These are phyloP conservation scores for Mesorhabditis sp. DNA, from an alignment of 2,888 invertebrate genomes.

Conservation along the genomic window DNA sequence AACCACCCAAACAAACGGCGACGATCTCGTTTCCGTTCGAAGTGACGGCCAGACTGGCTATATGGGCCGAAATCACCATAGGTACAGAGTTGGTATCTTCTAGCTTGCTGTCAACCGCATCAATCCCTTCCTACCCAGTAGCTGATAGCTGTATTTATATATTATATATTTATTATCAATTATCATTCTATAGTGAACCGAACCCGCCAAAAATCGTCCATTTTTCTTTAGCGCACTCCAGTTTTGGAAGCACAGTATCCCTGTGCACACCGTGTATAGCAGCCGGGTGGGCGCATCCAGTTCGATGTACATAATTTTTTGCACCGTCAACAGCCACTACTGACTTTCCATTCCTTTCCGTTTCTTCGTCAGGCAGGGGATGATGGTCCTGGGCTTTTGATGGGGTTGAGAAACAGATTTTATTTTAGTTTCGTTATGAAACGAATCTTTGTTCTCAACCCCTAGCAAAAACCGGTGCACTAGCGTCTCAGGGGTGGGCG, in stretches of 20 bases:
- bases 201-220: too few relatives aligned
- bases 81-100: slow-evolving; percentile 16
- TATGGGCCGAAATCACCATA: slow-evolving; percentile 36
- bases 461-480: too few relatives aligned
- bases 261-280: slow-evolving; percentile 3
- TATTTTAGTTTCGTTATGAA: too few relatives aligned
- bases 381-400: too few relatives aligned
- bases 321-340: background rate
- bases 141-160: too few relatives aligned
- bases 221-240: background rate
- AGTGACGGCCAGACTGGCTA: slow-evolving; percentile 24
- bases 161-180: too few relatives aligned
- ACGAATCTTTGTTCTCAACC: too few relatives aligned
- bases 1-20: slow-evolving; percentile 10
- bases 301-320: background rate
- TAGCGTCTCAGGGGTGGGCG: too few relatives aligned
- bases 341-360: background rate
- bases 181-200: too few relatives aligned
- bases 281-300: slow-evolving; percentile 3
- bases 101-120: too few relatives aligned
- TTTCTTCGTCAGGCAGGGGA: background rate
- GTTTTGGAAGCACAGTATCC: slow-evolving; percentile 4
- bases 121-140: too few relatives aligned
- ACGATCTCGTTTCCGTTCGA: slow-evolving; percentile 25
- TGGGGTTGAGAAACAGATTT: too few relatives aligned